Percentiles rank a stretch among this genome's conserved stretches.
Conservation (phyloP, 92 coral and sea anemone genomes). For the Umimayanthus kanabou region DNA sequence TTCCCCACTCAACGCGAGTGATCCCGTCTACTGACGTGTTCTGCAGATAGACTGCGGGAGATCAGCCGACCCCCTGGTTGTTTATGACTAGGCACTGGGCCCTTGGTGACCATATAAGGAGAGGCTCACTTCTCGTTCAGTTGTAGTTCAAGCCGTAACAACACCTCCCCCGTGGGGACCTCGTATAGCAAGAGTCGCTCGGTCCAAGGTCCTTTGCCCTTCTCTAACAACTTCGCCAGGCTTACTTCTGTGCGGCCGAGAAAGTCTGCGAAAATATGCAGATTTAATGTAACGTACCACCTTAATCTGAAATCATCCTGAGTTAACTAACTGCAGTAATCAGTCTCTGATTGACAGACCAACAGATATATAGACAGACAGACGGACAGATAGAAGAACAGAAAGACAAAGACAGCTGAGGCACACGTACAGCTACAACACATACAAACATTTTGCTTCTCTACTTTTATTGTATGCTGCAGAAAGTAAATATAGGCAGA, state of each 20-base stretch:
- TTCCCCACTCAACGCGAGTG: not conserved
- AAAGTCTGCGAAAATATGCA: constrained; percentile 62
- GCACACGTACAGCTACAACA: no score
- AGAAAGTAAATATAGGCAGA: no score
- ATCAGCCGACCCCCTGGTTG: not conserved
- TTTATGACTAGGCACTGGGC: constrained; percentile 1
- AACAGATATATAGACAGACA: no score
- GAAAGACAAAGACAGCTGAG: no score
- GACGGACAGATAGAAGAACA: no score
- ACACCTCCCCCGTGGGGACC: constrained; percentile 90
- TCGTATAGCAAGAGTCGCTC: constrained; percentile 84
- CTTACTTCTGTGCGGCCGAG: constrained; percentile 95
- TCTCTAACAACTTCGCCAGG: constrained; percentile 70
- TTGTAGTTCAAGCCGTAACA: constrained; percentile 78
- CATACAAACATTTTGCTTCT: no score
- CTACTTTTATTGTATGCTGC: no score
- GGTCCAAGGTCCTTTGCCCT: constrained; percentile 89
- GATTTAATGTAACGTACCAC: not conserved
- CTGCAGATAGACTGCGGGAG: not conserved
- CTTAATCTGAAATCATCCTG: no score
- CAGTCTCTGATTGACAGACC: no score
- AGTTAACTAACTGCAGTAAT: no score
- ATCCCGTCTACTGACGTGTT: not conserved
- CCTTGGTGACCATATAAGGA: not conserved
- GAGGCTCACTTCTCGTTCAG: constrained; percentile 39